phyloP scores from a whole-genome alignment of 35 echinoderm and acorn worm genomes.

The Ophiothrix spiculata region DNA sequence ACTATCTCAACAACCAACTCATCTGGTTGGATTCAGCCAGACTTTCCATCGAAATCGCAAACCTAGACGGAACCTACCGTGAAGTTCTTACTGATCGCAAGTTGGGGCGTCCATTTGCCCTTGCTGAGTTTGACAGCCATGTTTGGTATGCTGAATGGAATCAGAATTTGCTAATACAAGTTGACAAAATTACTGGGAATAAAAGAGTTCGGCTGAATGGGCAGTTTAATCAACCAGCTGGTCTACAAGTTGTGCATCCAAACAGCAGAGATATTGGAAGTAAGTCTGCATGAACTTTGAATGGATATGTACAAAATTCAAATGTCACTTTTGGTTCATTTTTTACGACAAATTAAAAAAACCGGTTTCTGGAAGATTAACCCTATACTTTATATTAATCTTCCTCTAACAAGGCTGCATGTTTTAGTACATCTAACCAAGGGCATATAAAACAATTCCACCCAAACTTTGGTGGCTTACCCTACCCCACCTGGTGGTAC shows the following conservation, averaged over 20 bases:
- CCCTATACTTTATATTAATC: no score
- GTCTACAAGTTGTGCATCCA: conserved; percentile 58
- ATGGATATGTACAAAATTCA: no score
- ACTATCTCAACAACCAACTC: conserved; percentile 65
- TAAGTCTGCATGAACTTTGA: conserved; percentile 14
- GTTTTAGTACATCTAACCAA: no score
- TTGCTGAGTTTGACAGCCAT: conserved; percentile 52
- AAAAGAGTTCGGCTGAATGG: conserved; percentile 53
- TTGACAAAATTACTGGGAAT: conserved; percentile 33
- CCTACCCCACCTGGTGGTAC: no score
- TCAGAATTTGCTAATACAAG: conserved; percentile 50
- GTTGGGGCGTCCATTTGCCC: conserved; percentile 31
- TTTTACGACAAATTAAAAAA: no score
- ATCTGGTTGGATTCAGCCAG: conserved; percentile 68
- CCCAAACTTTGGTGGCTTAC: no score
- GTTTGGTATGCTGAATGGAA: conserved; percentile 80
- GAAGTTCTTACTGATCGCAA: conserved; percentile 24
- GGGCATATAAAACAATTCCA: no score
- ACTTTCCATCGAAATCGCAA: conserved; percentile 57
- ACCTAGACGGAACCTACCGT: conserved; percentile 63
- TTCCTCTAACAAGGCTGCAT: no score
- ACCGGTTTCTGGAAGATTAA: no score
- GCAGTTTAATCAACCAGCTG: conserved; percentile 31
- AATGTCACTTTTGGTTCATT: no score
- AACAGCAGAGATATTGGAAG: conserved; percentile 47